A percentile compares a stretch with the other conserved stretches of the same genome.
These are phyloP conservation scores for Acrobeloides nanus DNA, from an alignment of 2,888 invertebrate genomes.

Conservation along the genomic window DNA sequence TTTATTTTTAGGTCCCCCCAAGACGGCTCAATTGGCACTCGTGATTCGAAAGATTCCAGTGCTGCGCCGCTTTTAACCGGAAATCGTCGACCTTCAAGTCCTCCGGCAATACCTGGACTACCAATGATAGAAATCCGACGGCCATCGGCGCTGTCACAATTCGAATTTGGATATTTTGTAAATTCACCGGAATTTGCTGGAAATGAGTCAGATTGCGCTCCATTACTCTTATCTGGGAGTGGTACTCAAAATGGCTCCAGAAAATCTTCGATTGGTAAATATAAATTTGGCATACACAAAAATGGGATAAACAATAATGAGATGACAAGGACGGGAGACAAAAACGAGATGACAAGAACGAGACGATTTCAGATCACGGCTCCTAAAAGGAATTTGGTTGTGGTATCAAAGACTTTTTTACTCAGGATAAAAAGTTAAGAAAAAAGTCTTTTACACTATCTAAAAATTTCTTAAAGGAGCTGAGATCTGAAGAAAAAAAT, in stretches of 20 bases:
- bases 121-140: conserved; percentile 51
- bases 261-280: conserved; percentile 29
- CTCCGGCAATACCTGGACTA: conserved; percentile 51
- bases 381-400: too few species aligned
- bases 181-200: conserved; percentile 47
- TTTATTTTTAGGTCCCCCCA: conserved; percentile 17
- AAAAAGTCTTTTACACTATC: too few species aligned
- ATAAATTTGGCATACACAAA: too few species aligned
- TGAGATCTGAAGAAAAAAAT: too few species aligned
- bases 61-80: conserved; percentile 26
- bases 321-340: too few species aligned
- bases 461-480: too few species aligned
- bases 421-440: too few species aligned
- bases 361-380: too few species aligned
- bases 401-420: too few species aligned
- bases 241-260: conserved; percentile 27
- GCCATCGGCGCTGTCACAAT: conserved; percentile 50
- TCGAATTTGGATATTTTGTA: conserved; percentile 52
- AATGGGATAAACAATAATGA: too few species aligned
- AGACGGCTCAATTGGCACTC: conserved; percentile 9
- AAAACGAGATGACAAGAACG: too few species aligned
- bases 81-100: conserved; percentile 41
- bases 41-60: conserved; percentile 20
- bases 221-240: conserved; percentile 34
- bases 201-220: conserved; percentile 47